Base-by-base conservation (phyloP, 2,113 vertebrate species). In the Macroglossus sobrinus region DNA sequence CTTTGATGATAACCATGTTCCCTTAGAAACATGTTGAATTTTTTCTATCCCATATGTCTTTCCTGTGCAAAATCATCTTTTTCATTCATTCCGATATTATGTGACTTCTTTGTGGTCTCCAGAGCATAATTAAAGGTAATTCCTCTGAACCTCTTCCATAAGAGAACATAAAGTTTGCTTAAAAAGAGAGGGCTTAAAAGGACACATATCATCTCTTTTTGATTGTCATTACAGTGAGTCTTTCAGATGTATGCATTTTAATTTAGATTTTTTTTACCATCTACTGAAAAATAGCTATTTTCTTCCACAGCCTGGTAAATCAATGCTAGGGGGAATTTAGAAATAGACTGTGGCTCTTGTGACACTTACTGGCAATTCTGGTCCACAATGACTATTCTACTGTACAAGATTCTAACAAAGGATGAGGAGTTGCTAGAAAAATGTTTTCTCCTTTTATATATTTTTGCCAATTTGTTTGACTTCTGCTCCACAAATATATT, bases 301-400 rank as follows among this genome's bases (percentile, higher is more conserved):
- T 94, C 18, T 95, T 89, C 45, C 68, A 61, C 10, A 57, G 38
- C 40, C 84, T 95, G 35, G 64, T 66, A 78, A 97, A 84, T 5
- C 10, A 93, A 71, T 95, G 87, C 74, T 95, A 95, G 63, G 35
- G 82, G 43, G 55, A 94, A 95, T 93, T 96, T 97, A 95, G 69
- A 97, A 94, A 93, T 35, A 68, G 75, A 78, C 45, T 80, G 35
- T 96, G 79, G 18, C 69, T 95, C 76, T 85, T 90, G 87, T 76
- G 84, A 97, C 71, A 95, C 94, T 95, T 92, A 61, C 50, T 50
- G 64, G 57, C 38, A 84, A 64, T 53, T 96, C 95, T 87, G 94
- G 71, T 38, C 84, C 50, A 89, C 89, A 79, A 78, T 88, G 84
- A 81, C 87, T 85, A 18, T 81, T 90, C n/a, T 30, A 40, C 18